Percentiles rank a stretch among this genome's conserved stretches.
Conservation (phyloP, 1,140 invertebrate species). For the Musca vetustissima region DNA sequence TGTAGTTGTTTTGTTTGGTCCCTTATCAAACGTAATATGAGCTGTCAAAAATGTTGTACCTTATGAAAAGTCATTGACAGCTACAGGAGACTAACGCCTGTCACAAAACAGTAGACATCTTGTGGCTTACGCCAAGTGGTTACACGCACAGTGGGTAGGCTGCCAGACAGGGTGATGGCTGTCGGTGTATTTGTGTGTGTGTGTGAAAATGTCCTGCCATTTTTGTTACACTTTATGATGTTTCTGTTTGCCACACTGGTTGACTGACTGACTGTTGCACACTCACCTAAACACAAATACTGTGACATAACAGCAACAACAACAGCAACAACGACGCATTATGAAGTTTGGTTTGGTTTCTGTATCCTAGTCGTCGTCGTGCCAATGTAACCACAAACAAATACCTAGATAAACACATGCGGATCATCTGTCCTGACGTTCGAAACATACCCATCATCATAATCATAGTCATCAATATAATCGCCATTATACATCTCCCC, state of each 20-base stretch:
- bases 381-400: too few relatives aligned
- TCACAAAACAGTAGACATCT: constrained; percentile 15
- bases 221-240: not conserved
- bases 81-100: constrained; percentile 11
- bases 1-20: not conserved
- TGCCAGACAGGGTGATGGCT: not conserved
- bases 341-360: too few relatives aligned
- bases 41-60: constrained; percentile 24
- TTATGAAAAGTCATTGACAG: constrained; percentile 24
- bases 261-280: not conserved
- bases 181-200: not conserved
- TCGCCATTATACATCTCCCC: too few relatives aligned
- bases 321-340: not conserved
- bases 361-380: too few relatives aligned
- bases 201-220: not conserved
- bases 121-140: constrained; percentile 18
- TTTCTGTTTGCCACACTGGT: too few relatives aligned
- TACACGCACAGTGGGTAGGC: not conserved
- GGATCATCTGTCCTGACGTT: too few relatives aligned
- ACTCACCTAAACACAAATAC: not conserved
- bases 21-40: constrained; percentile 22
- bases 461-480: too few relatives aligned
- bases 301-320: not conserved
- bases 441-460: too few relatives aligned
- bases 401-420: too few relatives aligned